Percentiles rank a stretch among this genome's conserved stretches.
These are phyloP conservation scores for Cyanoderma ruficeps DNA, from an alignment of 2,113 vertebrate species.

Conservation along the genomic window DNA sequence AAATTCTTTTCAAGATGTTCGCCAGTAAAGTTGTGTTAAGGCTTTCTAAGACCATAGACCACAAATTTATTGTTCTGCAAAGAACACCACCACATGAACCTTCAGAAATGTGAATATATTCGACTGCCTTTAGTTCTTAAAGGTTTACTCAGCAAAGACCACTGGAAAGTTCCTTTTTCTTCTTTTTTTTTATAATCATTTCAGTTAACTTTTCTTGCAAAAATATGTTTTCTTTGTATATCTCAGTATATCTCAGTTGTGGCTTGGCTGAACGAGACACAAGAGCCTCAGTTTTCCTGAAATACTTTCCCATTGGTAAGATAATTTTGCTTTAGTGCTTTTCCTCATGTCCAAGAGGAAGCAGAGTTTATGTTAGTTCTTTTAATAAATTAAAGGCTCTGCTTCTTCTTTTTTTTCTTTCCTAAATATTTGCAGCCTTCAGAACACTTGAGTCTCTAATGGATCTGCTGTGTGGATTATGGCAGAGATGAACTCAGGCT, in stretches of 20 bases:
- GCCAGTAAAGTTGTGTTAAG: background rate
- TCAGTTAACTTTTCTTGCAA: background rate
- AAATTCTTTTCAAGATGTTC: background rate
- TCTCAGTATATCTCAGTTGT: background rate
- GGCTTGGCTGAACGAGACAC: slow-evolving; percentile 19
- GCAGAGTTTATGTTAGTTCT: slow-evolving; percentile 12
- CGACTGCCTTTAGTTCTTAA: background rate
- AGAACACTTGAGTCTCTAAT: background rate
- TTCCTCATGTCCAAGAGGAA: slow-evolving; percentile 43
- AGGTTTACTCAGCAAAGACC: background rate
- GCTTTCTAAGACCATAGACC: background rate
- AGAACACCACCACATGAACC: background rate
- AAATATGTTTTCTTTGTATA: background rate
- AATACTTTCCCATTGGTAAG: slow-evolving; percentile 14
- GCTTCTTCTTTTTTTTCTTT: background rate
- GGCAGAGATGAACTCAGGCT: background rate
- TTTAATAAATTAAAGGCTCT: background rate
- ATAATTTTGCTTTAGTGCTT: slow-evolving; percentile 9
- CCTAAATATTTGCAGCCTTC: background rate
- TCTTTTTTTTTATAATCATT: background rate
- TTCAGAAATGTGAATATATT: background rate
- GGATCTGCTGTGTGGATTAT: background rate
- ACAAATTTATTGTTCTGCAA: background rate
- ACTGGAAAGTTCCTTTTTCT: background rate
- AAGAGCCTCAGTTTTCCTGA: slow-evolving; percentile 30